Conservation (phyloP, 92 coral and sea anemone species). For the Phenganax marumi region DNA sequence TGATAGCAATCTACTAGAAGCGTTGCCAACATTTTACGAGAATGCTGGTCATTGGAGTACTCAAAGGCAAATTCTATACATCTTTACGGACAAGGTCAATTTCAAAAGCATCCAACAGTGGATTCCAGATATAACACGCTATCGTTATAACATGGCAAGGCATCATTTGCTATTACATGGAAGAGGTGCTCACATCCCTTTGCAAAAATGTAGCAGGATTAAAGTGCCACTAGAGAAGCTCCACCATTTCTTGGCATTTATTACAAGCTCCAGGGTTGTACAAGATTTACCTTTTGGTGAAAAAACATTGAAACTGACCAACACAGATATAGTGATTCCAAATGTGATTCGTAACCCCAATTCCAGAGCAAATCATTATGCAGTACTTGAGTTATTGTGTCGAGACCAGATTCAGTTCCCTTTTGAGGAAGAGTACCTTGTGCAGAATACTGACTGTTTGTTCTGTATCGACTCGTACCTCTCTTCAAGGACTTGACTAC, state of each 20-base stretch:
- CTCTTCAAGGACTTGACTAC: conserved; percentile 58
- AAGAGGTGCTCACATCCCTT: conserved; percentile 44
- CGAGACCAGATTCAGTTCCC: conserved; percentile 51
- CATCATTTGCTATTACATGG: conserved; percentile 55
- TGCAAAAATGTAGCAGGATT: conserved; percentile 26
- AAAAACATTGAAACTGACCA: conserved; percentile 47
- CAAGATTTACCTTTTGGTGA: conserved; percentile 66
- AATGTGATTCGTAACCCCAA: conserved; percentile 50
- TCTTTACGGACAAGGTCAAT: conserved; percentile 56
- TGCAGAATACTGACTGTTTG: conserved; percentile 56
- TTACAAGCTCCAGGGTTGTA: conserved; percentile 56
- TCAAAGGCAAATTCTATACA: conserved; percentile 49
- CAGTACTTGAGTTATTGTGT: conserved; percentile 58
- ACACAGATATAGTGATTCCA: conserved; percentile 45
- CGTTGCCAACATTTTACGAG: conserved; percentile 50
- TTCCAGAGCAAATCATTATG: conserved; percentile 58
- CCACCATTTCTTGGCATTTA: conserved; percentile 56
- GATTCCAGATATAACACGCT: conserved; percentile 50
- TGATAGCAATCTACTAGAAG: conserved; percentile 39
- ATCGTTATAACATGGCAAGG: conserved; percentile 55
- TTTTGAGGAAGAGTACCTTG: conserved; percentile 56
- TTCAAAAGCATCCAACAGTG: conserved; percentile 36
- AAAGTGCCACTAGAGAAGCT: conserved; percentile 42
- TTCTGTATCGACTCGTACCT: conserved; percentile 57
- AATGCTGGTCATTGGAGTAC: conserved; percentile 53